Evolutionary conservation across 2,888 invertebrate species (phyloP), one percentile per base, ranked within the genome.

Genomic region (Sycophila texana): DNA sequence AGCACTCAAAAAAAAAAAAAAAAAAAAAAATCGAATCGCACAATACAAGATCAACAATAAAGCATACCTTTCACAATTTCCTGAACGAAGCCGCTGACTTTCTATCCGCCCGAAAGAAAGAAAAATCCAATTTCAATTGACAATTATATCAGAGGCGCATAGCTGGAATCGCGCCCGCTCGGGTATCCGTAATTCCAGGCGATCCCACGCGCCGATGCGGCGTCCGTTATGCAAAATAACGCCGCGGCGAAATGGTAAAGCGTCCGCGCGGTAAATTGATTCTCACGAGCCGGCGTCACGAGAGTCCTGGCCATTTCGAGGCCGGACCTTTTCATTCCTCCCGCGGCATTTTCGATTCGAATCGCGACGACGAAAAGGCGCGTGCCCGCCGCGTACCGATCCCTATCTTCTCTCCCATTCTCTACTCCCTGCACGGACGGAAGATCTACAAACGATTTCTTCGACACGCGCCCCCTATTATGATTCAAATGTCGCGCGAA

Each of bases 141-240:
- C 63, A 63, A 63, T 63, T 18, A 47, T 63, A 30, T 61, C 39
- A 61, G 30, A 30, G 61, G 30, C 7, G 26, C 61, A 30, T 18
- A 39, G 18, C 39, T 63, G 39, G 39, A 39, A 39, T 39, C 18
- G 63, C 10, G 18, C n/a, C 16, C 39, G 39, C 39, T 10, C 63
- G 18, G 14, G 60, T 58, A 49, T 66, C 39, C 63, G 74, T 47
- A 58, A 78, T 74, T 57, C 61, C 67, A 55, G 26, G 72, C 53
- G 65, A 72, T 66, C 55, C 57, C 58, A 39, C 63, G 63, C 47
- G 30, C 61, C 5, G n/a, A 47, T 47, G 39, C 10, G 39, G 10
- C 39, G 30, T 61, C 66, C 77, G 71, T 71, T 77, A 74, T 75
- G 81, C 78, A 78, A 74, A 81, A 74, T 67, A 67, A 74, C 74